Percentiles rank a stretch among this genome's conserved stretches.
Conservation (phyloP, 2,113 vertebrate genomes). For the Vimba vimba region DNA sequence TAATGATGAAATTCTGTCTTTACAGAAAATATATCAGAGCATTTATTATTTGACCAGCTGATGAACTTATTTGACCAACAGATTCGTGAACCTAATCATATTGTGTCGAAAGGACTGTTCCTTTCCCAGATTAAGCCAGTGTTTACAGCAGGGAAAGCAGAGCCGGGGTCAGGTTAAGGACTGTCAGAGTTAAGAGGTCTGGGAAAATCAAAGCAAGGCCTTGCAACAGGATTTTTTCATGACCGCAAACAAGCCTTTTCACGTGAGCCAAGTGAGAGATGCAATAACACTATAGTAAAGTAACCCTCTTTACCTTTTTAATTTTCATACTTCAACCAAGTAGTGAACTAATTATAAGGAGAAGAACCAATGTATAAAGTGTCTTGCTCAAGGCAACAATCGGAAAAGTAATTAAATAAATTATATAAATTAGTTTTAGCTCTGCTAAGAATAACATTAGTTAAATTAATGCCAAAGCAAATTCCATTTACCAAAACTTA, state of each 20-base stretch:
- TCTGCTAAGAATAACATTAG: neutral
- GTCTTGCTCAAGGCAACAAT: neutral
- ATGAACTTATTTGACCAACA: neutral
- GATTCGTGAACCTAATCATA: neutral
- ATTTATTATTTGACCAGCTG: neutral
- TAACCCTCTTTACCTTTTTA: neutral
- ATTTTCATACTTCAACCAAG: neutral
- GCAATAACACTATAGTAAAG: neutral
- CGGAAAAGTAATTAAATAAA: neutral
- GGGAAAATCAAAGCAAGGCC: neutral
- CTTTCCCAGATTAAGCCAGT: neutral
- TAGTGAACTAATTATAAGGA: neutral
- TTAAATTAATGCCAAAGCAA: too few species aligned
- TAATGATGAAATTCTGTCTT: neutral
- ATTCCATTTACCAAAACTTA: too few species aligned
- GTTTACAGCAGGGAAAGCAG: neutral
- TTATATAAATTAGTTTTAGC: neutral
- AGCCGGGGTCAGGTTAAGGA: neutral
- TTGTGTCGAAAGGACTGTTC: neutral
- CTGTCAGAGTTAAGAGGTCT: neutral
- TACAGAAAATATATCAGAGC: neutral
- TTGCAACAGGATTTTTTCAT: neutral
- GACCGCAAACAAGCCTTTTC: conserved; percentile 19
- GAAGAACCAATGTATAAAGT: neutral
- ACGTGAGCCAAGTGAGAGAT: neutral